Evolutionary conservation across 1,140 invertebrate genomes (phyloP).

Genomic region (Drosophila pseudoobscura): DNA sequence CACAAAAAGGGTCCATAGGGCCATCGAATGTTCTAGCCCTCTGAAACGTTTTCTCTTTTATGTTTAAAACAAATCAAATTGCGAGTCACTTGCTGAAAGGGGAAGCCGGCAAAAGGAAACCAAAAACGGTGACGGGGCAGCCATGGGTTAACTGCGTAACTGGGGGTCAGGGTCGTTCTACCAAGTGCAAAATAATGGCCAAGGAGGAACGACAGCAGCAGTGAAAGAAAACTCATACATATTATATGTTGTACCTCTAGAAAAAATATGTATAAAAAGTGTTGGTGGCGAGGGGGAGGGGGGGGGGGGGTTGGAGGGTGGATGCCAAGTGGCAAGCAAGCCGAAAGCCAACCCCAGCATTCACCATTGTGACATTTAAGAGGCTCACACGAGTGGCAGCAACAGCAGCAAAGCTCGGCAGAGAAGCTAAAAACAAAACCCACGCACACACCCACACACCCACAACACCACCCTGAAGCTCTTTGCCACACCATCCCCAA

Average conservation of each 20-base stretch:
- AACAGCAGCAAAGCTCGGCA: slow-evolving; percentile 35
- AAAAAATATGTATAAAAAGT: slow-evolving; percentile 26
- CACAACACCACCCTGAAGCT: slow-evolving; percentile 3
- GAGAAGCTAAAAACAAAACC: slow-evolving; percentile 72
- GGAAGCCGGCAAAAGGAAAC: slow-evolving; percentile 31
- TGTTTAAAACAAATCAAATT: slow-evolving; percentile 73
- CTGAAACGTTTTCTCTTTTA: slow-evolving; percentile 6
- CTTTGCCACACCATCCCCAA: background rate
- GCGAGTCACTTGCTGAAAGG: slow-evolving; percentile 33
- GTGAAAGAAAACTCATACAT: slow-evolving; percentile 52
- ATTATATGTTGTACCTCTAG: slow-evolving; percentile 59
- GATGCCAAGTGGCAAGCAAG: slow-evolving; percentile 55
- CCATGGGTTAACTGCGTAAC: slow-evolving; percentile 32
- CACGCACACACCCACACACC: slow-evolving; percentile 32
- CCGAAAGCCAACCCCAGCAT: slow-evolving; percentile 59
- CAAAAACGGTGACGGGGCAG: slow-evolving; percentile 6
- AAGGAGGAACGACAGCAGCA: slow-evolving; percentile 33
- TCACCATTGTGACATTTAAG: slow-evolving; percentile 78
- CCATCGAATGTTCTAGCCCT: background rate
- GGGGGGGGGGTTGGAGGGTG: background rate
- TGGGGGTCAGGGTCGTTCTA: slow-evolving; percentile 68
- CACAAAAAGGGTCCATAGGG: background rate
- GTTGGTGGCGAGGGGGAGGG: slow-evolving; percentile 2
- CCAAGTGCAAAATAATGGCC: slow-evolving; percentile 73
- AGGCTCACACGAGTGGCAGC: slow-evolving; percentile 64